Conservation (phyloP, 2,113 vertebrate species). For the Solea solea region DNA sequence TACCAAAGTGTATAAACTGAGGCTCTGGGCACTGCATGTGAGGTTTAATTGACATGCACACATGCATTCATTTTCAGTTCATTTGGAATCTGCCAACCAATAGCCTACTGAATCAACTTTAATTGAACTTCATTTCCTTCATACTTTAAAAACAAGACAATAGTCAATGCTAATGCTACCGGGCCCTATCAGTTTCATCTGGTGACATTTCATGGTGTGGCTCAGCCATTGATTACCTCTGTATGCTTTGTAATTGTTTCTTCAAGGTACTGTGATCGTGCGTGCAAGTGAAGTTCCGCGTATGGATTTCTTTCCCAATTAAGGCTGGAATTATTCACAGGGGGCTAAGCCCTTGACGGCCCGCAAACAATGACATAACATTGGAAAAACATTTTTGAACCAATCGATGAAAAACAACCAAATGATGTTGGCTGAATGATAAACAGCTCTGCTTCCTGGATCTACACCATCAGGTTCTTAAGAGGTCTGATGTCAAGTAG, state of each 20-base stretch:
- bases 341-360: slow-evolving; percentile 72
- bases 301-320: slow-evolving; percentile 80
- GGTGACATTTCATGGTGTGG: slow-evolving; percentile 71
- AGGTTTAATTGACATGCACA: slow-evolving; percentile 7
- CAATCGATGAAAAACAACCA: slow-evolving; percentile 76
- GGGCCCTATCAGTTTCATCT: slow-evolving; percentile 64
- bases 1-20: slow-evolving; percentile 11
- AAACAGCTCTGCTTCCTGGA: slow-evolving; percentile 65
- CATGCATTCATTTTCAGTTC: neutral
- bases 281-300: slow-evolving; percentile 65
- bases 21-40: neutral
- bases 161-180: slow-evolving; percentile 53
- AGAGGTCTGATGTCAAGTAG: slow-evolving; percentile 55
- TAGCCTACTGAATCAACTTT: slow-evolving; percentile 5
- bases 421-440: slow-evolving; percentile 74
- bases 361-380: slow-evolving; percentile 81
- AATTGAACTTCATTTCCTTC: slow-evolving; percentile 40
- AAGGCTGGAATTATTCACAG: slow-evolving; percentile 77
- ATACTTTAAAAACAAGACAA: slow-evolving; percentile 45
- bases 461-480: slow-evolving; percentile 52
- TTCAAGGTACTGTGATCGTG: slow-evolving; percentile 68
- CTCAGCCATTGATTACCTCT: slow-evolving; percentile 71
- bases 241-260: slow-evolving; percentile 78
- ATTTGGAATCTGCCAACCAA: slow-evolving; percentile 6
- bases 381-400: slow-evolving; percentile 80